Percentiles rank a stretch among this genome's conserved stretches.
These are phyloP conservation scores for Pyrocoelia pectoralis DNA, from an alignment of 2,888 invertebrate species.

Conservation along the genomic window DNA sequence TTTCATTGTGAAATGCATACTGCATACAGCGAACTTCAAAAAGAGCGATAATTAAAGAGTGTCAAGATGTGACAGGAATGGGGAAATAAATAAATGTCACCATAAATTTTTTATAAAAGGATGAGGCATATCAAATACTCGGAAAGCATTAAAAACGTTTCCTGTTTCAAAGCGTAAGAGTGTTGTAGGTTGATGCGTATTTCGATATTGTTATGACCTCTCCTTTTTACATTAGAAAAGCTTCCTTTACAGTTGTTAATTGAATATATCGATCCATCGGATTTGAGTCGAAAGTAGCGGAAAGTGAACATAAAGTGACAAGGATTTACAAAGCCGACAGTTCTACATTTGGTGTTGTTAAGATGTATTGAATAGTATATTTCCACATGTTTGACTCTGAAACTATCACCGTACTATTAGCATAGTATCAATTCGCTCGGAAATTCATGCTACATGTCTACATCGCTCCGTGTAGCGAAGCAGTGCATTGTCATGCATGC, in stretches of 20 bases:
- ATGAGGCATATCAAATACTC: neutral
- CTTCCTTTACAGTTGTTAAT: constrained; percentile 10
- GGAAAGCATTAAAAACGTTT: neutral
- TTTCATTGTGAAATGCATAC: neutral
- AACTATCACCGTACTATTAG: constrained; percentile 9
- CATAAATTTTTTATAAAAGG: neutral
- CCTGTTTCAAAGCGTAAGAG: neutral
- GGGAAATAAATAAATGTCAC: neutral
- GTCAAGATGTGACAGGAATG: neutral
- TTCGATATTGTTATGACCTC: neutral
- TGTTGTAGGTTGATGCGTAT: neutral
- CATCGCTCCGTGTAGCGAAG: neutral
- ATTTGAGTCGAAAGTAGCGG: neutral
- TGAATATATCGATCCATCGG: constrained; percentile 4
- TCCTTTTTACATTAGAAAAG: constrained; percentile 2
- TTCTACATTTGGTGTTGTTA: neutral
- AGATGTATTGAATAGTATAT: constrained; percentile 2
- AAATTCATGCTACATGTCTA: constrained; percentile 7
- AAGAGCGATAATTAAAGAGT: neutral
- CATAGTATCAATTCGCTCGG: constrained; percentile 9
- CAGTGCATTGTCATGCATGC: neutral
- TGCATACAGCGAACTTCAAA: neutral
- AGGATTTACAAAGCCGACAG: constrained; percentile 4
- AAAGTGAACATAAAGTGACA: constrained; percentile 7
- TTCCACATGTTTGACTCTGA: constrained; percentile 5